phyloP scores from a whole-genome alignment of 1,140 invertebrate genomes.

The Pogonus chalceus region DNA sequence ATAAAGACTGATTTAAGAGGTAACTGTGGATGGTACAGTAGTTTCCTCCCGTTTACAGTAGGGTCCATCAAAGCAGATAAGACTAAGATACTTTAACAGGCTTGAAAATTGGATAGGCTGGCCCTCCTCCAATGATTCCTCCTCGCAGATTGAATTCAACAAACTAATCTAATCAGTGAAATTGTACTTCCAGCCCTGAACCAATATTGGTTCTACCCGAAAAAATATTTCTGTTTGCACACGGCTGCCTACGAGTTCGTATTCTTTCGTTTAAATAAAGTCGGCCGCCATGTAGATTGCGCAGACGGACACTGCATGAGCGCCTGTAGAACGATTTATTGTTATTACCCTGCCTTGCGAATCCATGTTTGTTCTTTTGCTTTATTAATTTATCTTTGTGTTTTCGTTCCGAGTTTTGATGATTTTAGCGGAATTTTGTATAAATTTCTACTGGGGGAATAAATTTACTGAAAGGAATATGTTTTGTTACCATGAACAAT shows the following conservation, averaged over 20 bases:
- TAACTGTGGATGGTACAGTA: too few relatives aligned
- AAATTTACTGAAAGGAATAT: too few relatives aligned
- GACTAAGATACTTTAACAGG: too few relatives aligned
- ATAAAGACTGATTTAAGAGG: too few relatives aligned
- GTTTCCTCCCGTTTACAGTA: too few relatives aligned
- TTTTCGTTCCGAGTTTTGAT: not conserved
- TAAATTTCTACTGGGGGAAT: too few relatives aligned
- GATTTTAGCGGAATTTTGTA: not conserved
- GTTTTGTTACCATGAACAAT: too few relatives aligned
- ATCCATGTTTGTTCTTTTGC: not conserved
- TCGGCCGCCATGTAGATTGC: not conserved
- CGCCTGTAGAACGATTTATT: not conserved
- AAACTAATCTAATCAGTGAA: constrained; percentile 32
- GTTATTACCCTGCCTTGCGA: not conserved
- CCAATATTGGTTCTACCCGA: constrained; percentile 4
- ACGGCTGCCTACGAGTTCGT: constrained; percentile 1
- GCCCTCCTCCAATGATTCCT: constrained; percentile 14
- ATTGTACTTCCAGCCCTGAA: constrained; percentile 19
- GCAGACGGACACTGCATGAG: not conserved
- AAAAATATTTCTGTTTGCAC: constrained; percentile 11
- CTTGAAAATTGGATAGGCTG: constrained; percentile 32
- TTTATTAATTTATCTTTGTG: not conserved
- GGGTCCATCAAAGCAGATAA: too few relatives aligned
- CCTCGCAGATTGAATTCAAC: constrained; percentile 29
- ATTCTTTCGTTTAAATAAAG: not conserved